Base-by-base conservation (phyloP, 2,888 invertebrate species). In the Eristalis intricaria region DNA sequence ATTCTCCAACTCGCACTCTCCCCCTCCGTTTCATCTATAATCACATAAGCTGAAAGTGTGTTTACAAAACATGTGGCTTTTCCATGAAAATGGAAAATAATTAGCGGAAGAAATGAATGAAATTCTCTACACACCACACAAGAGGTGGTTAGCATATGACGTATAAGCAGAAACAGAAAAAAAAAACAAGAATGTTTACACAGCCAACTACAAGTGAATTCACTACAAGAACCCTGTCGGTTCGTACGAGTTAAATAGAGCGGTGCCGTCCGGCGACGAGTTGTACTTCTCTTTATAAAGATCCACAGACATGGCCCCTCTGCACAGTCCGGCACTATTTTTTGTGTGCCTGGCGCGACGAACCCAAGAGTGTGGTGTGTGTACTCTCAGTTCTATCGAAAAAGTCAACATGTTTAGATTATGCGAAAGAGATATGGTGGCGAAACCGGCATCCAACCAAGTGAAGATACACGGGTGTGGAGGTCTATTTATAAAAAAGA, bases 351-450 rank as follows among this genome's bases (percentile, higher is more conserved):
- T 68, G 60, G 50, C 58, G 40, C n/a, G 38, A 11, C 11, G 4
- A 58, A 11, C 74, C 61, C n/a, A 2, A n/a, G 35, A 32, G 74
- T 32, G 35, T 75, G 38, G 7, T 19, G 29, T 71, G 50, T 77
- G 65, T 68, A 22, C 38, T 32, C 61, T 40, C 29, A 64, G 63
- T 75, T 74, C 63, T 64, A 75, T 60, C 74, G 64, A 65, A 43
- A 70, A 26, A 83, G 73, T 73, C 77, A 83, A 83, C 77, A 83
- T 61, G 71, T 73, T 68, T 71, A 68, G 77, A 83, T 83, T 83
- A 83, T 83, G 83, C 83, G 71, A 76, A 77, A 71, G 58, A 19
- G 80, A 82, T 76, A 35, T 19, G 19, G 8, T 65, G 32, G 35
- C 38, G 15, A 26, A 40, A 29, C 50, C 50, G 26, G 26, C 2